Base-by-base conservation (phyloP, 1,140 invertebrate genomes). In the Chymomyza costata region DNA sequence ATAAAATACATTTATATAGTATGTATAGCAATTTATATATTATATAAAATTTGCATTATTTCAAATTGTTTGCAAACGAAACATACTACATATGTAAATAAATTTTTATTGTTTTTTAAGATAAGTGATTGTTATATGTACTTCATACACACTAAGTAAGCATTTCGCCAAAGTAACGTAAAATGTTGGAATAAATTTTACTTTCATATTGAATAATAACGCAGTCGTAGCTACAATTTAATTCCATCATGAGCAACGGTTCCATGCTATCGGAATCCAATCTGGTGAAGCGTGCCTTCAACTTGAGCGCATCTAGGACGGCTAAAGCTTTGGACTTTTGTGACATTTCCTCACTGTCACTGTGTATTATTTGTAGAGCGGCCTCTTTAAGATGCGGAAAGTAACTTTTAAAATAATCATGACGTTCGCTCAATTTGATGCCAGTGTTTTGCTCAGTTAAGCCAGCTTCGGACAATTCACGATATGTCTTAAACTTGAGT, bases 331-430 rank as follows among this genome's bases (percentile, higher is more conserved):
- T 16, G 17, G 41, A 30, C 10, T 31, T 5, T 13, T 15, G 7
- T 16, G 37, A 15, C 6, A 10, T n/a, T 11, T 35, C 19, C 7
- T 49, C 35, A n/a, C n/a, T n/a, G 2, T 28, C 3, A 18, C n/a
- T 31, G 8, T 14, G 11, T 2, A 61, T 11, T 14, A 55, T 35
- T 1, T 55, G 18, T 7, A 34, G 11, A 11, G 53, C 59, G 1
- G 34, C 25, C 15, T 25, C 18, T 38, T 47, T 56, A 2, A 56
- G 30, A 15, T 51, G 16, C 5, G 19, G n/a, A 16, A 49, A 31
- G n/a, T 45, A 56, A 10, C 56, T 56, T 32, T 35, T 39, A 31
- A 62, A 62, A 51, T 47, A 62, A 43, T 56, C 38, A 52, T 62
- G 59, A 3, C 59, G 41, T 43, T 62, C 53, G 17, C 18, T 18